Base-by-base conservation (phyloP, 1,140 invertebrate species). In the Sarcophaga peregrina region DNA sequence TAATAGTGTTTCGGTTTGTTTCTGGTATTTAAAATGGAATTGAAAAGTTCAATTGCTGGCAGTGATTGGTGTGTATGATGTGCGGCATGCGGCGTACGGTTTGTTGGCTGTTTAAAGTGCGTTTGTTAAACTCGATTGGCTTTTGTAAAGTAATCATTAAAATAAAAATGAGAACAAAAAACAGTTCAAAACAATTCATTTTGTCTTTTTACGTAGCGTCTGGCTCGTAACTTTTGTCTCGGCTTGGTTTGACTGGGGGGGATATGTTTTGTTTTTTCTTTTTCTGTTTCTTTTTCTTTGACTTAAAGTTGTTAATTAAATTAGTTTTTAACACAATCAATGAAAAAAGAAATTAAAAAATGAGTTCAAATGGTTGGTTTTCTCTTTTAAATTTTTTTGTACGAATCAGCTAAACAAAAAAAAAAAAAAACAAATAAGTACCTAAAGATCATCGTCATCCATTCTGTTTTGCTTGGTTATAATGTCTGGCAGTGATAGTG, bases 51-150 rank as follows among this genome's bases (percentile, higher is more conserved):
- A 13, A 58, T 62, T 62, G 0, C n/a, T 62, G 11, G 54, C n/a
- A 15, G 54, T 58, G 54, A 9, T 75, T 50, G 54, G 3, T 37
- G 25, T 37, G 1, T 37, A 4, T 37, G 0, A 58, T 13, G 7
- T 58, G 54, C n/a, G 54, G 54, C n/a, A 4, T 37, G 54, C n/a
- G 13, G 54, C n/a, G 54, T 58, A 13, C 25, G 54, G 15, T 68
- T 68, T 20, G 62, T 68, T 68, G 15, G 54, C n/a, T 68, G 62
- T 68, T 20, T 25, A 68, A 68, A 68, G 62, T 68, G 62, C 62
- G 62, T 68, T 68, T 68, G 62, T 68, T 68, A 17, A 68, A 68
- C 62, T 68, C 17, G 62, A 68, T 68, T 25, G 62, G 62, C 62
- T 68, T 68, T 68, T 68, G 62, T 68, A 68, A 68, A 68, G 20